phyloP scores from a whole-genome alignment of 2,113 vertebrate genomes.

The Ahaetulla prasina region DNA sequence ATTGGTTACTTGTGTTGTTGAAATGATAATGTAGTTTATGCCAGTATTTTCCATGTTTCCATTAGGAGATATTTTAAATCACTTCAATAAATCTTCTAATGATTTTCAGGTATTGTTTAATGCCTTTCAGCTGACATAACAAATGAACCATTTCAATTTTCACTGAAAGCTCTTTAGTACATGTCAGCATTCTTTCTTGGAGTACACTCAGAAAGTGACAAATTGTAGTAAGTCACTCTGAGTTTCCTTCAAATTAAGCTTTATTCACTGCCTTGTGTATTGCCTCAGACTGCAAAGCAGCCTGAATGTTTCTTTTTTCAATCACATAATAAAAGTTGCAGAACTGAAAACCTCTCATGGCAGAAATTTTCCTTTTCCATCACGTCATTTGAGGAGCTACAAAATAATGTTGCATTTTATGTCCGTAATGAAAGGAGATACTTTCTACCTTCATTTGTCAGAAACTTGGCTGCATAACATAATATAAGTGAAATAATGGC shows the following conservation, averaged over 20 bases:
- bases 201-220: conserved; percentile 66
- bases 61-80: conserved; percentile 67
- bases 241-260: conserved; percentile 36
- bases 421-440: conserved; percentile 12
- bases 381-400: conserved; percentile 33
- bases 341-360: conserved; percentile 47
- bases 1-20: conserved; percentile 57
- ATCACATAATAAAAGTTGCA: conserved; percentile 46
- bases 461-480: neutral
- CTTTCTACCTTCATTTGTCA: conserved; percentile 33
- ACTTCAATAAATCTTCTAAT: conserved; percentile 67
- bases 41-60: conserved; percentile 51
- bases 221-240: conserved; percentile 59
- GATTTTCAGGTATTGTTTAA: conserved; percentile 70
- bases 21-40: conserved; percentile 56
- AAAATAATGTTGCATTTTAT: conserved; percentile 6
- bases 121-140: conserved; percentile 68
- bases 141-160: conserved; percentile 69
- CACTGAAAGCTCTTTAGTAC: conserved; percentile 66
- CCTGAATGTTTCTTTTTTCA: conserved; percentile 30
- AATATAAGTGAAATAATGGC: neutral
- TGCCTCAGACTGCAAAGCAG: conserved; percentile 40
- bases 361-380: conserved; percentile 40
- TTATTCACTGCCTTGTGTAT: conserved; percentile 51
- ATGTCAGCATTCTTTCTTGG: conserved; percentile 64